Conservation (phyloP, 2,797 vertebrate species). For the Glyptemys insculpta region DNA sequence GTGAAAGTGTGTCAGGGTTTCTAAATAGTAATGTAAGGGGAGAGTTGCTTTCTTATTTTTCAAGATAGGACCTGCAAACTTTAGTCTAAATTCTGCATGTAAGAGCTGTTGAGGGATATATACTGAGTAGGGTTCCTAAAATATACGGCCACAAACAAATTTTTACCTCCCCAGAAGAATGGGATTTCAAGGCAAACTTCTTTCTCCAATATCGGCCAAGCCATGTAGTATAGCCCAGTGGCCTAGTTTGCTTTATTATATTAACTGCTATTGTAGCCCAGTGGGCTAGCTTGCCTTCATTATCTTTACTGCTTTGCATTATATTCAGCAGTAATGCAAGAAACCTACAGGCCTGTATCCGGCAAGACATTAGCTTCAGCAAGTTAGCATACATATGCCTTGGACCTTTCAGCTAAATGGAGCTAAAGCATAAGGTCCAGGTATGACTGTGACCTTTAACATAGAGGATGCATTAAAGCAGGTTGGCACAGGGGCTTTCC, state of each 20-base stretch:
- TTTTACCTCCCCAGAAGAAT: background rate
- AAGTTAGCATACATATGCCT: too few relatives aligned
- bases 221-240: background rate
- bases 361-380: too few relatives aligned
- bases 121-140: background rate
- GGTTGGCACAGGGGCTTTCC: too few relatives aligned
- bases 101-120: background rate
- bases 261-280: too few relatives aligned
- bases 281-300: too few relatives aligned
- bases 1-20: background rate
- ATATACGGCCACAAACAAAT: background rate
- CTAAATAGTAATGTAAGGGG: background rate
- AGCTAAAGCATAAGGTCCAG: too few relatives aligned
- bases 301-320: too few relatives aligned
- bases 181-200: background rate
- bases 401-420: too few relatives aligned
- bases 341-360: too few relatives aligned
- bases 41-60: accelerated
- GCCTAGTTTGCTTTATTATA: background rate
- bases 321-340: too few relatives aligned
- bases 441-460: too few relatives aligned
- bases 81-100: background rate
- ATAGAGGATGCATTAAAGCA: too few relatives aligned
- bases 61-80: background rate
- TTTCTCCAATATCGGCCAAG: background rate